Evolutionary conservation across 2,113 vertebrate genomes (phyloP), one percentile per base, ranked within the genome.

Genomic region (Lethenteron reissneri): DNA sequence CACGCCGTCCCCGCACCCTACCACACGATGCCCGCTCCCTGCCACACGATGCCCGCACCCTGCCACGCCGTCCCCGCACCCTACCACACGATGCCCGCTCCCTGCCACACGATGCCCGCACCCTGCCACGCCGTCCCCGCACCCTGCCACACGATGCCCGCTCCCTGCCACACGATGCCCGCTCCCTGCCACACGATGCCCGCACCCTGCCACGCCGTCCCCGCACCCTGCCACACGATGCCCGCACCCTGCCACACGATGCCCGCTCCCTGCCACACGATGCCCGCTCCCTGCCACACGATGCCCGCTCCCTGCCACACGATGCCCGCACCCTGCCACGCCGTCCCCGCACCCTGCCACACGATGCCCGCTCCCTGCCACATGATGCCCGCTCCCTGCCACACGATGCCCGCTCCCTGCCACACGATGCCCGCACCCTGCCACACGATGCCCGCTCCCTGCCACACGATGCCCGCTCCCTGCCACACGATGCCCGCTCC

Each of bases 321-420:
- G 96, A 92, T 70, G 90, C 92, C 3, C 94, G 92, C 79, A 97
- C 95, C 86, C 97, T 92, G 78, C 94, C 41, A 41, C 41, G 5
- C 41, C 1, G 1, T 41, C 5, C 15, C 15, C 19, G 6, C 19
- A 8, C 62, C 15, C 15, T 68, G 62, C 41, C 41, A 41, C 41
- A 3, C n/a, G n/a, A n/a, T n/a, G n/a, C n/a, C n/a, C n/a, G n/a
- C n/a, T n/a, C n/a, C n/a, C n/a, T n/a, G n/a, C n/a, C n/a, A n/a
- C n/a, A n/a, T 6, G 41, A 7, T 41, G 41, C 15, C 15, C 19
- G 19, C 19, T 1, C 62, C 14, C 14, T 64, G 62, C 14, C n/a
- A 64, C 17, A 3, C 14, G 3, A 5, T 4, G 17, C 14, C 14
- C 62, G 14, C 62, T 3, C 17, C 17, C 14, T 64, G 3, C 14